A percentile compares a stretch with the other conserved stretches of the same genome.
Conservation (phyloP, 2,888 invertebrate genomes). For the Ectemnius continuus region DNA sequence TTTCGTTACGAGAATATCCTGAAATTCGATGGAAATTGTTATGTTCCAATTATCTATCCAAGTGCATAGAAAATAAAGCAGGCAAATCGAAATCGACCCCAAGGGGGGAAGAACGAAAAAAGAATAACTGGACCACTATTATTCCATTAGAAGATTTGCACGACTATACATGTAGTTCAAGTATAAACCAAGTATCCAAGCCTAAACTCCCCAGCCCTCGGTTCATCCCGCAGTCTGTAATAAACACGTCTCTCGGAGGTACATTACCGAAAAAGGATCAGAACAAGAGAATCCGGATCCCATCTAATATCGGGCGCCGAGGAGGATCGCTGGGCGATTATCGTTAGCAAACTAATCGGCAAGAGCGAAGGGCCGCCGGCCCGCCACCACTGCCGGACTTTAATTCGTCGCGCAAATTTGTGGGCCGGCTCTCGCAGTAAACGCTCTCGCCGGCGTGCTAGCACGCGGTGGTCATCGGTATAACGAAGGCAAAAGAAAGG, state of each 20-base stretch:
- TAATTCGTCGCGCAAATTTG: conserved; percentile 29
- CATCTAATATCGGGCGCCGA: conserved; percentile 7
- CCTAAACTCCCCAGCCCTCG: too few species aligned
- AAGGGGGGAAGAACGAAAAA: too few species aligned
- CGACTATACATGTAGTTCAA: too few species aligned
- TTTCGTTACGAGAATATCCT: background rate
- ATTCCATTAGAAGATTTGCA: too few species aligned
- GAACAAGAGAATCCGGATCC: background rate
- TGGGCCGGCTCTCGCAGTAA: conserved; percentile 19
- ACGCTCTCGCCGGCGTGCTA: conserved; percentile 12
- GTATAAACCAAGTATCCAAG: too few species aligned
- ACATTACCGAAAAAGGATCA: background rate
- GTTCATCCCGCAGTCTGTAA: background rate
- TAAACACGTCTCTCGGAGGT: conserved; percentile 1
- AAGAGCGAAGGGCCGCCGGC: background rate
- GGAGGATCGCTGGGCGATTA: background rate
- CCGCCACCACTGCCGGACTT: background rate
- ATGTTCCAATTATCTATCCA: too few species aligned
- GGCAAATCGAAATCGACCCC: too few species aligned
- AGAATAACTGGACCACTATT: too few species aligned
- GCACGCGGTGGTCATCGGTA: background rate
- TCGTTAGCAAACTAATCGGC: conserved; percentile 10
- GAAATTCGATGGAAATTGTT: background rate
- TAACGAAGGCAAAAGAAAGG: conserved; percentile 1
- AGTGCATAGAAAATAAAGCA: too few species aligned